Conservation (phyloP, 64 coral and sea anemone genomes). For the Pocillopora damicornis region DNA sequence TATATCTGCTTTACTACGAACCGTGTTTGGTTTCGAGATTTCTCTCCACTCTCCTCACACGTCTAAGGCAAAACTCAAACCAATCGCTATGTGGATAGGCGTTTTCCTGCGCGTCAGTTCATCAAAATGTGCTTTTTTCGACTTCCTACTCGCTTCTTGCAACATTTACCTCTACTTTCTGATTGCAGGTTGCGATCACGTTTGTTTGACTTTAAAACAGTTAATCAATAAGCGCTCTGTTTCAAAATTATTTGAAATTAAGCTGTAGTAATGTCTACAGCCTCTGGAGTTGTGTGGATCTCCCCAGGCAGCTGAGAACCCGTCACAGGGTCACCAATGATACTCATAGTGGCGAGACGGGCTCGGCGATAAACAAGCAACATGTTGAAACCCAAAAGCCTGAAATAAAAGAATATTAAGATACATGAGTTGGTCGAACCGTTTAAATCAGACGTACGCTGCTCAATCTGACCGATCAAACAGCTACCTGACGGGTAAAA, state of each 20-base stretch:
- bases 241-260: background rate
- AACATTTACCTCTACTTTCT: background rate
- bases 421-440: too few species aligned
- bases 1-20: too few species aligned
- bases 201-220: background rate
- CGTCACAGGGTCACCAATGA: conserved; percentile 40
- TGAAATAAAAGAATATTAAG: background rate
- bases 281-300: background rate
- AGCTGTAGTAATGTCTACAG: conserved; percentile 2
- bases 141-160: too few species aligned
- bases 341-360: conserved; percentile 66
- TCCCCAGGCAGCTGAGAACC: background rate
- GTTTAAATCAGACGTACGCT: too few species aligned
- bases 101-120: too few species aligned
- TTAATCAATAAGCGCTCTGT: background rate
- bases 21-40: too few species aligned
- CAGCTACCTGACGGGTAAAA: background rate
- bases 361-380: conserved; percentile 66
- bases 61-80: too few species aligned
- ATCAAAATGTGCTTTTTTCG: too few species aligned
- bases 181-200: background rate
- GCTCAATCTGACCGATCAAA: background rate
- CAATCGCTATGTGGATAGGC: too few species aligned
- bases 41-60: too few species aligned
- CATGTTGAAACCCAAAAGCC: conserved; percentile 86